These are phyloP conservation scores for Lepus oiostolus DNA, from an alignment of 2,797 vertebrate species.

Conservation along the genomic window DNA sequence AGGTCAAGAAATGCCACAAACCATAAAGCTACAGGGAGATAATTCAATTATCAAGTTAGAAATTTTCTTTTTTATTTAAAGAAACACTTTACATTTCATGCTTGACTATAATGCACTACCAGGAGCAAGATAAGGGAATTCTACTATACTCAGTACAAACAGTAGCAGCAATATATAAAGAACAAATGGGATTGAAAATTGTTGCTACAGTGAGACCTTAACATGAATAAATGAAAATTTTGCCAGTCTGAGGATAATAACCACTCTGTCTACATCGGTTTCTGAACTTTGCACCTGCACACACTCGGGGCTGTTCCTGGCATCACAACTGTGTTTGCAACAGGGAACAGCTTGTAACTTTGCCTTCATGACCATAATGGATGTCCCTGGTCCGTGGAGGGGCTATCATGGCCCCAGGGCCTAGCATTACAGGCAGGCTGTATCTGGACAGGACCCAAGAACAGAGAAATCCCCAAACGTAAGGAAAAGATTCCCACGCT, in stretches of 20 bases:
- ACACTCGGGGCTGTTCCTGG: background rate
- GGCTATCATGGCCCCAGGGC: no score
- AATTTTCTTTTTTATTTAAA: slow-evolving; percentile 93
- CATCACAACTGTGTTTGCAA: background rate
- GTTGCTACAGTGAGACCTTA: background rate
- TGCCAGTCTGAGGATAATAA: background rate
- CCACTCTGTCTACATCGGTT: background rate
- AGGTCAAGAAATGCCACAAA: slow-evolving; percentile 94
- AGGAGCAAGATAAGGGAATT: slow-evolving; percentile 93
- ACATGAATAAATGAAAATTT: background rate
- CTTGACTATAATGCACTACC: slow-evolving; percentile 96
- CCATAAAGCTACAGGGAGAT: slow-evolving; percentile 95
- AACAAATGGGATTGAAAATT: no score
- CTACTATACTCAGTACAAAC: slow-evolving; percentile 94
- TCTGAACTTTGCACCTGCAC: background rate
- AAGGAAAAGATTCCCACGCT: background rate
- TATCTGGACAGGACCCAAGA: background rate
- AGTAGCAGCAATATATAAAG: slow-evolving; percentile 93
- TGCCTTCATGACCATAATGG: background rate
- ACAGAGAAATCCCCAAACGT: background rate
- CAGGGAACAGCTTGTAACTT: background rate
- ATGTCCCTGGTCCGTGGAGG: background rate
- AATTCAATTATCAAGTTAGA: slow-evolving; percentile 93
- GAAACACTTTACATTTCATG: slow-evolving; percentile 98
- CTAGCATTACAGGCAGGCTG: background rate